A percentile compares a stretch with the other conserved stretches of the same genome.
Conservation (phyloP, 2,113 vertebrate genomes). For the Callionymus lyra region DNA sequence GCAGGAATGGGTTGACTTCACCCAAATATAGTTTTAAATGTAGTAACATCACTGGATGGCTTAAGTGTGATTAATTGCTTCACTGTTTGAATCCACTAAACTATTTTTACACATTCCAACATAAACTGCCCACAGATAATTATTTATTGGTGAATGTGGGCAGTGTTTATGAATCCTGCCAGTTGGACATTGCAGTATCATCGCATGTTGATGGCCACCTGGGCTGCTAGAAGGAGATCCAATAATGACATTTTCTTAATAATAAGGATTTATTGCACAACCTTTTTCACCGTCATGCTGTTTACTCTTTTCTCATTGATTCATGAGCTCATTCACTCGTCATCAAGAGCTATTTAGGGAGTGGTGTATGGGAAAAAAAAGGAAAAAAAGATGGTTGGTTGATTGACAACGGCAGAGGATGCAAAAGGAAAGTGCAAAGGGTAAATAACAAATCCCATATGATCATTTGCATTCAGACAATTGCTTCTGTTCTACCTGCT, state of each 20-base stretch:
- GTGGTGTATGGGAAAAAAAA: constrained; percentile 29
- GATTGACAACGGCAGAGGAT: constrained; percentile 24
- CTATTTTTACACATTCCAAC: too few relatives aligned
- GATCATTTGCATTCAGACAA: constrained; percentile 51
- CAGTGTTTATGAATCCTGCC: neutral
- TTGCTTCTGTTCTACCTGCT: constrained; percentile 20
- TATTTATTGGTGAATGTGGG: too few relatives aligned
- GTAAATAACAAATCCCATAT: constrained; percentile 35
- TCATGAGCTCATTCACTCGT: constrained; percentile 12
- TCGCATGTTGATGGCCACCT: constrained; percentile 20
- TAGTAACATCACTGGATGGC: too few relatives aligned
- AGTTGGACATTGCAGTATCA: constrained; percentile 13
- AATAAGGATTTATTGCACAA: constrained; percentile 21
- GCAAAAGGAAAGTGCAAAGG: constrained; percentile 20
- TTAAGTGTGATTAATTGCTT: too few relatives aligned
- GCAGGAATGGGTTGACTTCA: too few relatives aligned
- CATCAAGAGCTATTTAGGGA: constrained; percentile 21
- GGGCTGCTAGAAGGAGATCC: constrained; percentile 16
- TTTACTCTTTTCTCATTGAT: constrained; percentile 2
- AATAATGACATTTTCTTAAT: constrained; percentile 11
- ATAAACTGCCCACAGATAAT: too few relatives aligned
- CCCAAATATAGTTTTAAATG: too few relatives aligned
- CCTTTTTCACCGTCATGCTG: constrained; percentile 1
- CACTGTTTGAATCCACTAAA: too few relatives aligned
- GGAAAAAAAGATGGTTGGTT: constrained; percentile 20